phyloP scores from a whole-genome alignment of 1,140 invertebrate species.

The Papilio dardanus region DNA sequence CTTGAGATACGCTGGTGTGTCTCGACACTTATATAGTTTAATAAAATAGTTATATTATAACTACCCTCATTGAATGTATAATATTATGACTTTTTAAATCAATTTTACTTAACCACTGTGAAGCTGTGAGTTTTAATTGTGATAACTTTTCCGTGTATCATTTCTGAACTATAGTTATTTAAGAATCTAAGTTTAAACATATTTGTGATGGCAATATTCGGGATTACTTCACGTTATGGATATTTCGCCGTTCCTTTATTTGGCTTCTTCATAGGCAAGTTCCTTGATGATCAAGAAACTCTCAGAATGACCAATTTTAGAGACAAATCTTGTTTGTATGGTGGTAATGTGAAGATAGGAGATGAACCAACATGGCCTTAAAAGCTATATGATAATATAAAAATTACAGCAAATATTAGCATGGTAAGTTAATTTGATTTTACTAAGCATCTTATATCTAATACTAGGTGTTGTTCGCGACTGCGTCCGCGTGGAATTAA shows the following conservation, averaged over 20 bases:
- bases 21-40: neutral
- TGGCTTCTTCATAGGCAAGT: slow-evolving; percentile 84
- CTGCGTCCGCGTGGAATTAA: no score
- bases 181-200: slow-evolving; percentile 25
- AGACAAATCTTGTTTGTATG: slow-evolving; percentile 90
- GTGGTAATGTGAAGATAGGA: slow-evolving; percentile 84
- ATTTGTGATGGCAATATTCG: slow-evolving; percentile 80
- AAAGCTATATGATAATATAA: no score
- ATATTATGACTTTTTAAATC: neutral
- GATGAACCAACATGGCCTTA: slow-evolving; percentile 88
- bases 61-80: neutral
- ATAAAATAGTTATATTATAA: neutral
- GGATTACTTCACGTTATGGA: slow-evolving; percentile 76
- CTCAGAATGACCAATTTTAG: slow-evolving; percentile 87
- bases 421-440: neutral
- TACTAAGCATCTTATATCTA: no score
- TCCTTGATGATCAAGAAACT: slow-evolving; percentile 86
- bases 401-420: neutral
- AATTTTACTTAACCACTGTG: neutral
- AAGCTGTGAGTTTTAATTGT: neutral
- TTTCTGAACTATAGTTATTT: neutral
- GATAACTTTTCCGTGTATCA: no score
- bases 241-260: slow-evolving; percentile 79
- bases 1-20: neutral
- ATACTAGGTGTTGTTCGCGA: no score